These are phyloP conservation scores for fruit fly (Drosophila melanogaster) DNA, from an alignment of 1,140 invertebrate genomes.

Conservation along the genomic window Release_6_plus_ISO1_MT NT_037436.4:7312001-7312500, in stretches of 20 bases:
- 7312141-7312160: slow-evolving; percentile 53
- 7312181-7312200: slow-evolving; percentile 21
- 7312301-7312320: slow-evolving; percentile 36
- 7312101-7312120: slow-evolving; percentile 11
- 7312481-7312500: slow-evolving; percentile 59
- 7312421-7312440: slow-evolving; percentile 19
- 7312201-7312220: slow-evolving; percentile 18
- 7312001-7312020: slow-evolving; percentile 29
- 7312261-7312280: slow-evolving; percentile 61
- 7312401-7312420: slow-evolving; percentile 15
- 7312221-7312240: slow-evolving; percentile 44
- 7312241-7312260: slow-evolving; percentile 67
- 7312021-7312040: slow-evolving; percentile 30
- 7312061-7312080: not conserved
- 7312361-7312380: slow-evolving; percentile 6
- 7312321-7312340: slow-evolving; percentile 19
- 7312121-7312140: slow-evolving; percentile 43
- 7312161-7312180: slow-evolving; percentile 40
- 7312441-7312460: slow-evolving; percentile 55
- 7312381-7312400: slow-evolving; percentile 67
- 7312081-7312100: slow-evolving; percentile 17
- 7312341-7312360: slow-evolving; percentile 12
- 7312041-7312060: slow-evolving; percentile 35
- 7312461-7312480: slow-evolving; percentile 61
- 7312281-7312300: slow-evolving; percentile 74